A percentile compares a stretch with the other conserved stretches of the same genome.
Conservation (phyloP, 2,113 vertebrate species). For the Callionymus lyra region DNA sequence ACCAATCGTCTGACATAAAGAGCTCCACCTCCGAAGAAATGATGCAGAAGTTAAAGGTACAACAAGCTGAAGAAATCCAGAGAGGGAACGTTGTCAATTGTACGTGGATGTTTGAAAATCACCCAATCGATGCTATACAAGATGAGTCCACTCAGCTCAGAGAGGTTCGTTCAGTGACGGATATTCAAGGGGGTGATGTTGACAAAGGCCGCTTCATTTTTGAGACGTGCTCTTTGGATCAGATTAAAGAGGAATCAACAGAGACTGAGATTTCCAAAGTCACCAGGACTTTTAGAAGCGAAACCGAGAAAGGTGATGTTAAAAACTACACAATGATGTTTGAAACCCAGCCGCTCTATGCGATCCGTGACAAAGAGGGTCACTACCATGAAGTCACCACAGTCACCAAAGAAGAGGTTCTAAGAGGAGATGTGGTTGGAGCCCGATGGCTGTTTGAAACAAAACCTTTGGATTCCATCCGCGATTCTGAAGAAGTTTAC, state of each 20-base stretch:
- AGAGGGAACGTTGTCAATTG: conserved; percentile 78
- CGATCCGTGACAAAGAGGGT: conserved; percentile 81
- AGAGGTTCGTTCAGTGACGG: conserved; percentile 68
- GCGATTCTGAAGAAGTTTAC: conserved; percentile 77
- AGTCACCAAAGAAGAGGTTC: conserved; percentile 84
- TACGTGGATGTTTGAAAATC: conserved; percentile 84
- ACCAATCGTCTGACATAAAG: conserved; percentile 76
- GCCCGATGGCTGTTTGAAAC: conserved; percentile 91
- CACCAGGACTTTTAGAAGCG: conserved; percentile 60
- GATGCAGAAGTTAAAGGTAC: conserved; percentile 71
- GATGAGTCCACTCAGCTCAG: conserved; percentile 49
- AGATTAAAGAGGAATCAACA: conserved; percentile 74
- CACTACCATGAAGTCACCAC: conserved; percentile 88
- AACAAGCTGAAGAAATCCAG: conserved; percentile 79
- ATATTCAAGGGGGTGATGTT: conserved; percentile 81
- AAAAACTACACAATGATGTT: conserved; percentile 89
- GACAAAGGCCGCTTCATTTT: conserved; percentile 80
- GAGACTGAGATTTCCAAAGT: conserved; percentile 53
- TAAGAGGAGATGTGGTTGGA: conserved; percentile 81
- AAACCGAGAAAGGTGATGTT: conserved; percentile 75
- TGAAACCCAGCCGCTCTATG: conserved; percentile 84
- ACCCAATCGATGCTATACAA: conserved; percentile 73
- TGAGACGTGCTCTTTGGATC: conserved; percentile 81
- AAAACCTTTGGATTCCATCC: conserved; percentile 82
- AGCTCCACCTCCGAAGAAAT: conserved; percentile 76